Evolutionary conservation across 2,888 invertebrate genomes (phyloP).

Genomic region (Nyleta sp.): DNA sequence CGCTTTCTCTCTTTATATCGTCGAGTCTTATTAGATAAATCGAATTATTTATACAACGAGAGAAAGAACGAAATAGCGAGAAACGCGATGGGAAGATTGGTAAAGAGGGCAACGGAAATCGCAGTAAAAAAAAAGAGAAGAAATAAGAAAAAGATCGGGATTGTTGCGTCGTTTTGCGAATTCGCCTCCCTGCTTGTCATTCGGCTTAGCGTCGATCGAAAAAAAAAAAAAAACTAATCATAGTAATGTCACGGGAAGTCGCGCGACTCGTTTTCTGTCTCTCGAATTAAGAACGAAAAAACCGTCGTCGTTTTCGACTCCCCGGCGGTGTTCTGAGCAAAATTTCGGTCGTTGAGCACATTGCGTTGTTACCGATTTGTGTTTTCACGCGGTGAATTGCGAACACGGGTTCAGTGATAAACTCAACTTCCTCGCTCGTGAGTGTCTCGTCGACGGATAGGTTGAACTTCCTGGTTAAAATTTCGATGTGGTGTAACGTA

Average conservation of each 20-base stretch:
- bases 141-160: background rate
- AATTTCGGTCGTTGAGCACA: slow-evolving; percentile 29
- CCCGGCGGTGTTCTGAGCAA: slow-evolving; percentile 25
- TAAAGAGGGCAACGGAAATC: too few relatives aligned
- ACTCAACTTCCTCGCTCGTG: slow-evolving; percentile 7
- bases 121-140: too few relatives aligned
- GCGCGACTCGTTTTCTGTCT: slow-evolving; percentile 32
- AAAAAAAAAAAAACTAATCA: too few relatives aligned
- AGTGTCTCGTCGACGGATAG: slow-evolving; percentile 15
- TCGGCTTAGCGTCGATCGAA: slow-evolving; percentile 2
- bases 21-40: slow-evolving; percentile 9
- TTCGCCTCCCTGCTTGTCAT: slow-evolving; percentile 14
- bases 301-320: slow-evolving; percentile 15
- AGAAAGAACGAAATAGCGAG: slow-evolving; percentile 33
- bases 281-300: slow-evolving; percentile 20
- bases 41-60: slow-evolving; percentile 41
- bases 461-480: slow-evolving; percentile 55
- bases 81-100: background rate
- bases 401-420: slow-evolving; percentile 27
- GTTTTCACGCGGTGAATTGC: slow-evolving; percentile 4
- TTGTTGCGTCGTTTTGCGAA: slow-evolving; percentile 11
- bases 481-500: slow-evolving; percentile 28
- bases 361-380: slow-evolving; percentile 21
- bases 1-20: slow-evolving; percentile 13
- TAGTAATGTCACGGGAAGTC: slow-evolving; percentile 18